These are phyloP conservation scores for Ophiothrix spiculata DNA, from an alignment of 35 echinoderm and acorn worm species.

Conservation along the genomic window DNA sequence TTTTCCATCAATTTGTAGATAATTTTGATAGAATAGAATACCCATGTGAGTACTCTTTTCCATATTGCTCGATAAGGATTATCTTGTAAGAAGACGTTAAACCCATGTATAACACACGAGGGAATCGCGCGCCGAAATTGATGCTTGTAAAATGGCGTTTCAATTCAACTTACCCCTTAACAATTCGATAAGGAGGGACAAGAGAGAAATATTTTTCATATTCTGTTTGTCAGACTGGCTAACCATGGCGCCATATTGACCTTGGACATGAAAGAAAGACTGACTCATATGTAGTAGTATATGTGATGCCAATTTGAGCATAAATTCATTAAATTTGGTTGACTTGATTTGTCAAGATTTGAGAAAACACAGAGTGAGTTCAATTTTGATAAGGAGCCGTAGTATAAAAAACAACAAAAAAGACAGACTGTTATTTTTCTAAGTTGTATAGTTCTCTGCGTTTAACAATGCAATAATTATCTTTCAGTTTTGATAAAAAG, in stretches of 20 bases:
- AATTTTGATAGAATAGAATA: neutral
- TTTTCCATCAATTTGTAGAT: neutral
- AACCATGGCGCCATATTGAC: neutral
- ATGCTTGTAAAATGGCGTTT: neutral
- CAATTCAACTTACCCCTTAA: neutral
- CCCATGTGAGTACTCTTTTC: neutral
- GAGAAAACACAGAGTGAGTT: conserved; percentile 1
- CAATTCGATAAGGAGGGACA: neutral
- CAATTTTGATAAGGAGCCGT: too few species aligned
- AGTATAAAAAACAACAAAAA: too few species aligned
- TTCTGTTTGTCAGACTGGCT: neutral
- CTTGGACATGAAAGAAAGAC: neutral
- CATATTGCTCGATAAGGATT: neutral
- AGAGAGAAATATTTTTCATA: neutral
- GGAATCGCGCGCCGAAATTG: neutral
- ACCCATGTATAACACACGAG: neutral
- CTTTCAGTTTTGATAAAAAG: too few species aligned
- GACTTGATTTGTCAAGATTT: neutral
- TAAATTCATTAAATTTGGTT: conserved; percentile 8
- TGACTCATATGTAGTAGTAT: neutral
- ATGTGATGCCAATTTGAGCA: neutral
- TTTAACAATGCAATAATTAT: too few species aligned
- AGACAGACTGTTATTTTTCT: too few species aligned
- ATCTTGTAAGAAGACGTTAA: neutral
- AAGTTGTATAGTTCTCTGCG: too few species aligned